Base-by-base conservation (phyloP, 2,797 vertebrate genomes). In the Micrastur ruficollis region DNA sequence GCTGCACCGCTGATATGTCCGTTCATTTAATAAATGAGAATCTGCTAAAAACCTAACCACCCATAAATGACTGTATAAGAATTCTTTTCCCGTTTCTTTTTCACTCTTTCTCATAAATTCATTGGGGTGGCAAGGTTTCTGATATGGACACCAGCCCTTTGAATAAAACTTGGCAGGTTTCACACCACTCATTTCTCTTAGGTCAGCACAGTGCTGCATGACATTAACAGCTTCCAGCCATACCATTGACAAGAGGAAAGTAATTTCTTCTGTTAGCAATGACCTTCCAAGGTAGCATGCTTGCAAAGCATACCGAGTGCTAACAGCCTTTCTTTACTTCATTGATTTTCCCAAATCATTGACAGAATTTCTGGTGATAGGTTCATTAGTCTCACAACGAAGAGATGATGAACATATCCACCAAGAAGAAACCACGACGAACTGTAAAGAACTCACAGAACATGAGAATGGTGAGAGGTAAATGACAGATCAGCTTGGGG, bases 91-190 rank as follows among this genome's bases (percentile, higher is more conserved):
- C 18, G 21, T 15, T 59, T 47, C 11, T 92, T 94, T 74, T 84
- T 23, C 13, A 47, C 21, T 50, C 55, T 23, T 93, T 79, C 40
- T n/a, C 14, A 3, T 46, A 72, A 86, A 18, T 34, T 71, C 38
- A 42, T 21, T 4, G 23, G 4, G 32, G 31, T 72, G 42, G 12
- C 25, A 91, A 72, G 31, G 19, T 50, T 93, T 81, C 80, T 52
- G 50, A 79, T 81, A 62, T 2, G 11, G 40, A 62, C 25, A 76
- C 21, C 56, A 68, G 44, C 8, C 27, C 42, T 75, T 73, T 65
- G 38, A 82, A 81, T 50, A 87, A 70, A 91, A 92, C 29, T 63
- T 87, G 81, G 71, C 91, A 79, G 61, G 38, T 91, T 92, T 80
- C 55, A 79, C 61, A 66, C 26, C 31, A 59, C 47, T 85, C 15